Percentiles rank a stretch among this genome's conserved stretches.
Conservation (phyloP, 1,140 invertebrate species). For the Hycleus cichorii region DNA sequence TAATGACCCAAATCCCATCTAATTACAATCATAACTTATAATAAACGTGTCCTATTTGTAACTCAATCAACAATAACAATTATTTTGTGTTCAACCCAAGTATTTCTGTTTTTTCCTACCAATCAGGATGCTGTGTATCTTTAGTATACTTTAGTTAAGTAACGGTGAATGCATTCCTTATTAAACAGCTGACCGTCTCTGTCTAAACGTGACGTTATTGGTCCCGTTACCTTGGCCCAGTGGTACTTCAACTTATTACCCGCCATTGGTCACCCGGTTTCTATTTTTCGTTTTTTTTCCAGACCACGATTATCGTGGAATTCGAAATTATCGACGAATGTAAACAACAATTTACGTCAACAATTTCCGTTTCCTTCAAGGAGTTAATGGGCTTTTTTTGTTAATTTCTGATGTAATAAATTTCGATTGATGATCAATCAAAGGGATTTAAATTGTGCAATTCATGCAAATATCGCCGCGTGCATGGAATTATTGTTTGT, state of each 20-base stretch:
- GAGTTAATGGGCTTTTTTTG: too few relatives aligned
- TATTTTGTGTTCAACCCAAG: too few relatives aligned
- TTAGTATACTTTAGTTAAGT: conserved; percentile 13
- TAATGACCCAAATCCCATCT: conserved; percentile 1
- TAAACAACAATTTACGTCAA: too few relatives aligned
- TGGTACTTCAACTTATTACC: conserved; percentile 12
- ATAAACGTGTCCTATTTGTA: too few relatives aligned
- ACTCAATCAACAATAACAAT: too few relatives aligned
- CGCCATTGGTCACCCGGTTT: conserved; percentile 9
- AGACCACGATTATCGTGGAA: background rate
- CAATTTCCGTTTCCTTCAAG: too few relatives aligned
- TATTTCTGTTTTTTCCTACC: background rate
- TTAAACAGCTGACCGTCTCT: conserved; percentile 28
- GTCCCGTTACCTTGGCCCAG: conserved; percentile 35
- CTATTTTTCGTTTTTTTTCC: background rate
- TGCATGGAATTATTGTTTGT: background rate
- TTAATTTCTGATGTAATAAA: too few relatives aligned
- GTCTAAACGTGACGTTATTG: conserved; percentile 24
- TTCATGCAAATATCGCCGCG: background rate
- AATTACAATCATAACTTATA: too few relatives aligned
- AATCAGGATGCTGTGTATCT: conserved; percentile 15
- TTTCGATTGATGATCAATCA: background rate
- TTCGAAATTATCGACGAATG: background rate
- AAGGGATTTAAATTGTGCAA: background rate
- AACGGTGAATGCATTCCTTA: conserved; percentile 29